phyloP scores from a whole-genome alignment of 2,113 vertebrate genomes.

The Arizona elegans region DNA sequence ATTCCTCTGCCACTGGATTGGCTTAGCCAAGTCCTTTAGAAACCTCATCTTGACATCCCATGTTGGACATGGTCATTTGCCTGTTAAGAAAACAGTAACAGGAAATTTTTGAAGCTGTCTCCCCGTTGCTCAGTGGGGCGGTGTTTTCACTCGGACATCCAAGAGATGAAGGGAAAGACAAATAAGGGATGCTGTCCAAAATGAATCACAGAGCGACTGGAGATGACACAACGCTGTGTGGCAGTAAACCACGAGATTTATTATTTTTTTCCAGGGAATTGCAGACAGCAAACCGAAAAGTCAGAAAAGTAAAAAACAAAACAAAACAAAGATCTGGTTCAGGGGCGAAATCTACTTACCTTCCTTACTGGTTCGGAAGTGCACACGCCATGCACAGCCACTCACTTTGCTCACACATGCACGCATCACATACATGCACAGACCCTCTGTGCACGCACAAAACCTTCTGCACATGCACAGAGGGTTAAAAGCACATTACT shows the following conservation, averaged over 20 bases:
- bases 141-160: constrained; percentile 61
- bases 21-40: constrained; percentile 45
- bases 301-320: rapidly evolving
- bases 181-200: constrained; percentile 38
- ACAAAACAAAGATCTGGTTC: constrained; percentile 28
- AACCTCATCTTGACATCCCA: constrained; percentile 7
- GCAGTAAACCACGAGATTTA: constrained; percentile 60
- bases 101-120: constrained; percentile 37
- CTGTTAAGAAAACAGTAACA: constrained; percentile 51
- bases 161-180: constrained; percentile 54
- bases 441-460: no score
- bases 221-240: constrained; percentile 56
- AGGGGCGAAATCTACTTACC: no score
- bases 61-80: constrained; percentile 49
- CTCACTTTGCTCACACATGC: no score
- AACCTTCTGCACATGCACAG: no score
- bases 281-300: constrained; percentile 8
- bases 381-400: no score
- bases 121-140: constrained; percentile 49
- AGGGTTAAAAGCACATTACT: no score
- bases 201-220: constrained; percentile 40
- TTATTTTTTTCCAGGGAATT: constrained; percentile 51
- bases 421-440: no score
- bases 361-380: no score
- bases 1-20: constrained; percentile 37